phyloP scores from a whole-genome alignment of 2,113 vertebrate genomes.

The Canis aureus region DNA sequence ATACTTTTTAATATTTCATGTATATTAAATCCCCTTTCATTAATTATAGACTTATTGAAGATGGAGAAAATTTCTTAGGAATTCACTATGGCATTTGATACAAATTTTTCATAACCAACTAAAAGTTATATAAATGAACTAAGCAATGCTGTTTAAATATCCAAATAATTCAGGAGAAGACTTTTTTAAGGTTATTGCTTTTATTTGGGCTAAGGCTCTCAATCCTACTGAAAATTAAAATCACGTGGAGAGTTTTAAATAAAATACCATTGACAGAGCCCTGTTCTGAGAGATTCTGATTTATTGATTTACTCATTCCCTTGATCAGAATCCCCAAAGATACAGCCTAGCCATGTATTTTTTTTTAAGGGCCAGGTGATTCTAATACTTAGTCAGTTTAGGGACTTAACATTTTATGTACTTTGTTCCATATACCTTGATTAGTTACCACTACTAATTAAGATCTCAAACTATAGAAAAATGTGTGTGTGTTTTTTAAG shows the following conservation, averaged over 20 bases:
- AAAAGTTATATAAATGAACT: background rate
- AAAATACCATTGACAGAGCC: background rate
- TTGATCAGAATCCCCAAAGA: background rate
- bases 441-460: background rate
- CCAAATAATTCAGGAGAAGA: background rate
- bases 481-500: background rate
- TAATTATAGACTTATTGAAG: background rate
- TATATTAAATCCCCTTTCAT: background rate
- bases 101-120: background rate
- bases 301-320: background rate
- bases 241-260: background rate
- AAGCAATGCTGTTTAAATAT: background rate
- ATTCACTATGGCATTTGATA: background rate
- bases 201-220: background rate
- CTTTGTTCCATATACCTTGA: background rate
- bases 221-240: conserved; percentile 1
- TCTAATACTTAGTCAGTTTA: background rate
- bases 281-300: background rate
- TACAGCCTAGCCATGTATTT: background rate
- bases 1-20: background rate
- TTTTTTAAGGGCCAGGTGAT: conserved; percentile 10
- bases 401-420: background rate
- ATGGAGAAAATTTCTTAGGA: background rate
- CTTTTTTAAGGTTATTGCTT: background rate
- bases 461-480: background rate